Percentiles rank a stretch among this genome's conserved stretches.
phyloP scores from a whole-genome alignment of 2,888 invertebrate genomes.

The Nomada fabriciana region DNA sequence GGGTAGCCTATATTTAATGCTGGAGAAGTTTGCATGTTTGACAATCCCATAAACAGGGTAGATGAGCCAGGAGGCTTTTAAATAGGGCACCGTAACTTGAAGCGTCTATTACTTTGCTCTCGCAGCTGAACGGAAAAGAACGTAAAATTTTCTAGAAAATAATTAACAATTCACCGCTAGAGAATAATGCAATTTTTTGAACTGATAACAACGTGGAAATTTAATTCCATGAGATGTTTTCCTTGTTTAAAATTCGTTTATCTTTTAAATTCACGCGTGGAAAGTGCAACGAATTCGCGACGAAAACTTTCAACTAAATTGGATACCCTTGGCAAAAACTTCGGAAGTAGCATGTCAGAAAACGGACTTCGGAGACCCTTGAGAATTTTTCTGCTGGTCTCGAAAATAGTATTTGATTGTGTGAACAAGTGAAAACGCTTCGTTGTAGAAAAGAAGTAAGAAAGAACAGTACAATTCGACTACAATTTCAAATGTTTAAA shows the following conservation, averaged over 20 bases:
- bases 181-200: no score
- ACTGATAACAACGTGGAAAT: not conserved
- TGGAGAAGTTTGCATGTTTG: conserved; percentile 26
- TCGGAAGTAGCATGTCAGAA: not conserved
- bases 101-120: conserved; percentile 1
- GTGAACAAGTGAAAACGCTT: not conserved
- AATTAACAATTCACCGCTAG: not conserved
- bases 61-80: conserved; percentile 4
- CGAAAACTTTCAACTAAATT: conserved; percentile 3
- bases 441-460: not conserved
- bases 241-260: not conserved
- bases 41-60: conserved; percentile 12
- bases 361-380: not conserved
- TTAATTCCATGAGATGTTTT: not conserved
- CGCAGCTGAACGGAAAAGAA: not conserved
- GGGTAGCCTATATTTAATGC: not conserved
- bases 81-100: conserved; percentile 3
- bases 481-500: not conserved
- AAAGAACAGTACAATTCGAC: not conserved
- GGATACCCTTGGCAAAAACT: not conserved
- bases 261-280: not conserved
- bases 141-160: not conserved
- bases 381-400: not conserved
- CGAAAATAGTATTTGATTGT: not conserved
- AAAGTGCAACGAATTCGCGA: not conserved